Conservation (phyloP, 2,797 vertebrate genomes). For the Jordanella pulchra region DNA sequence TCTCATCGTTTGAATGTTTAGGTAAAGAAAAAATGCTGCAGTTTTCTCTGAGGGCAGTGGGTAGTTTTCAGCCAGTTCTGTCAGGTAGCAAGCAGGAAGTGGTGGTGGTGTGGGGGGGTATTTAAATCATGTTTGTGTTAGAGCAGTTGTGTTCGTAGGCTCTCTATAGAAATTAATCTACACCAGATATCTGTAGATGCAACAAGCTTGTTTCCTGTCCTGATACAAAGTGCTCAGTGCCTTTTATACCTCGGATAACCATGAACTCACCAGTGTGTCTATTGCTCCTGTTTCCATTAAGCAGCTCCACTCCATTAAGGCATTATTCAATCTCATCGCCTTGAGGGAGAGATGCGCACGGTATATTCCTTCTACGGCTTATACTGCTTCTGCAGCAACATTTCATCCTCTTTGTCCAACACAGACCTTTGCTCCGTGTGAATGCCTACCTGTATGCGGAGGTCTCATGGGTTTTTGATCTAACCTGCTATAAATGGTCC, state of each 20-base stretch:
- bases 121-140: constrained; percentile 42
- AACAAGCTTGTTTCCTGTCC: constrained; percentile 22
- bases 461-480: background rate
- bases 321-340: constrained; percentile 39
- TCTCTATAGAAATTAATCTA: constrained; percentile 37
- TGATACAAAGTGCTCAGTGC: constrained; percentile 31
- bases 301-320: constrained; percentile 61
- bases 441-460: background rate
- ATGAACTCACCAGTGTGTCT: constrained; percentile 34
- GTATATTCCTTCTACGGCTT: constrained; percentile 34
- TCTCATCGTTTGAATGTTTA: background rate
- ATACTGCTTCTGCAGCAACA: constrained; percentile 47
- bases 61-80: constrained; percentile 23
- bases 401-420: constrained; percentile 25
- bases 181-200: background rate
- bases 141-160: background rate
- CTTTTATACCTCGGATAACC: constrained; percentile 44
- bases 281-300: constrained; percentile 57
- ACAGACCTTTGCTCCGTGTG: background rate
- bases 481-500: background rate
- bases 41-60: background rate
- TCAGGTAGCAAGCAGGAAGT: constrained; percentile 23
- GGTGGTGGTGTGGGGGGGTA: too few species aligned
- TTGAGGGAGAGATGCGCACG: constrained; percentile 20
- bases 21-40: constrained; percentile 8